Base-by-base conservation (phyloP, 1,140 invertebrate genomes). In the Octopus bimaculoides region DNA sequence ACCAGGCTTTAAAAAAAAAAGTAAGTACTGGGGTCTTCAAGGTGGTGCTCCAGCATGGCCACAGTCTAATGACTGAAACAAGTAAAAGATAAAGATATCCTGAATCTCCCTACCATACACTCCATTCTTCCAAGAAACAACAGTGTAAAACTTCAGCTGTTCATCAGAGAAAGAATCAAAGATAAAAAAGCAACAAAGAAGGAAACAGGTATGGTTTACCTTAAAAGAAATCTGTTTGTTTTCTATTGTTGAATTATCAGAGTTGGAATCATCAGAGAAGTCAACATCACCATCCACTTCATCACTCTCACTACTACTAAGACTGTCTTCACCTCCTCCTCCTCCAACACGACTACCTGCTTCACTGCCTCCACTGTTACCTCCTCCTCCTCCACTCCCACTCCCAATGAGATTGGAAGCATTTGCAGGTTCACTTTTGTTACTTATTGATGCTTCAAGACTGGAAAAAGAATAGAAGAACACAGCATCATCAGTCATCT, bases 231-330 rank as follows among this genome's bases (percentile, higher is more conserved):
- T 78, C 52, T 81, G 84, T 20, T 79, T 81, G 20, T 75, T 77
- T 52, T 79, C 77, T 26, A 61, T 61, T 20, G 79, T 80, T 54
- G 80, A 81, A 55, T 78, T 75, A 77, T 80, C 78, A 5, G 80
- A 78, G 20, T 80, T 78, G 8, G 79, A 81, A 73, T 84, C 83
- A 14, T 84, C 83, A 8, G 75, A 78, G 12, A 78, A 79, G 55
- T 82, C 81, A 5, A 85, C 77, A 73, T 84, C 85, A 14, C 82
- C 83, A 7, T 86, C 83, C 41, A 82, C 77, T n/a, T 77, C 75
- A 10, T 74, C 79, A 17, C 77, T 81, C 17, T 81, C 83, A 20
- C 83, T 84, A 54, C 84, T 85, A 61, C 83, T 85, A 12, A 80
- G 81, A 74, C 84, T 86, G 9, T 81, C 85, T 74, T n/a, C 56